phyloP scores from a whole-genome alignment of 1,140 invertebrate genomes.

The Pseudomyrmex cubaensis region DNA sequence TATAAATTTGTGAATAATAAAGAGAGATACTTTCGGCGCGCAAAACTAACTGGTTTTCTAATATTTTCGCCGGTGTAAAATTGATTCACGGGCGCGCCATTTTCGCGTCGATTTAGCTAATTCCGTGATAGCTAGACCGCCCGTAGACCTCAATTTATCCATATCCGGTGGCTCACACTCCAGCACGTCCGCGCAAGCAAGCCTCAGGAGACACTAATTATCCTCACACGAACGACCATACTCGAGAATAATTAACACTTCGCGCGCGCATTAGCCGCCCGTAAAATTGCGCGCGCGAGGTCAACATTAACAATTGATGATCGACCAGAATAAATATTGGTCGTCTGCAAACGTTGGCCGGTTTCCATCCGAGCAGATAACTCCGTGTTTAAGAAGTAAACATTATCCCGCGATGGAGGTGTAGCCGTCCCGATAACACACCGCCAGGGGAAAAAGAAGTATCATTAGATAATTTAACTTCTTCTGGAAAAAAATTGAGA shows the following conservation, averaged over 20 bases:
- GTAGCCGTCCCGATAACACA: background rate
- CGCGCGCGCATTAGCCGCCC: constrained; percentile 45
- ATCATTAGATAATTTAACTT: background rate
- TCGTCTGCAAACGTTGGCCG: constrained; percentile 9
- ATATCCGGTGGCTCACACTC: constrained; percentile 49
- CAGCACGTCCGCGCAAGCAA: constrained; percentile 49
- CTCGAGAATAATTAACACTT: constrained; percentile 65
- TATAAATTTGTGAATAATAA: constrained; percentile 1
- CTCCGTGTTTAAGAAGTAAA: constrained; percentile 37
- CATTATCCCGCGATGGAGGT: background rate
- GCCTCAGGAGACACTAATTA: constrained; percentile 57
- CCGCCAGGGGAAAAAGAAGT: background rate
- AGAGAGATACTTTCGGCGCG: background rate
- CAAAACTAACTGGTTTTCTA: constrained; percentile 27
- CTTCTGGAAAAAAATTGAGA: too few relatives aligned
- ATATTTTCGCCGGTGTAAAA: constrained; percentile 9
- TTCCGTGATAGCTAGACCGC: background rate
- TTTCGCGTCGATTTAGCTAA: constrained; percentile 40
- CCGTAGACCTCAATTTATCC: constrained; percentile 52
- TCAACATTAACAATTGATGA: constrained; percentile 46
- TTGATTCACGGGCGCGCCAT: constrained; percentile 26
- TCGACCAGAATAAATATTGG: constrained; percentile 37
- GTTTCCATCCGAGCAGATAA: background rate
- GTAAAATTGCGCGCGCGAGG: constrained; percentile 30
- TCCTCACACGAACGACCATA: constrained; percentile 58